Evolutionary conservation across 2,888 invertebrate species (phyloP).

Genomic region (Gortyna flavago): DNA sequence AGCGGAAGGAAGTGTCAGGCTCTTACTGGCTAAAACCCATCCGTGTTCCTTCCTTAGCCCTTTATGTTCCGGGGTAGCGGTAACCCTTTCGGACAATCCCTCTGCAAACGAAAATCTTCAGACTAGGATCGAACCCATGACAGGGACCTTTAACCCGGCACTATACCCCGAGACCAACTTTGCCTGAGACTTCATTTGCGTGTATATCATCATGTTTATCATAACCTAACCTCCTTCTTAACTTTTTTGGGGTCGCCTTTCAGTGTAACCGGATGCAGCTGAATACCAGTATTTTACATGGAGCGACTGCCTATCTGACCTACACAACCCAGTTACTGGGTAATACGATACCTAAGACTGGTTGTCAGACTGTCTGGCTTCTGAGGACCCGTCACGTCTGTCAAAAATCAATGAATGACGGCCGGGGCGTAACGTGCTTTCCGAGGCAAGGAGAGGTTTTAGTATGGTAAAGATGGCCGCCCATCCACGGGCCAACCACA

Average conservation of each 20-base stretch:
- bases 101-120: too few species aligned
- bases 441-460: background rate
- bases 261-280: background rate
- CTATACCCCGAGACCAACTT: too few species aligned
- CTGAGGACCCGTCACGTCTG: background rate
- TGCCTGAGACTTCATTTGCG: too few species aligned
- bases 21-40: too few species aligned
- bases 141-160: too few species aligned
- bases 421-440: background rate
- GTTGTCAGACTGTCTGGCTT: background rate
- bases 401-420: background rate
- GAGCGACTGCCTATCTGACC: background rate
- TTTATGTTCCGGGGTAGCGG: too few species aligned
- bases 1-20: too few species aligned
- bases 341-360: background rate
- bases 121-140: too few species aligned
- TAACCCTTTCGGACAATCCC: too few species aligned
- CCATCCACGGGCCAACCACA: background rate
- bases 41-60: too few species aligned
- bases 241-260: background rate
- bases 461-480: background rate
- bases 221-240: background rate
- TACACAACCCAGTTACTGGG: background rate
- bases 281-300: background rate
- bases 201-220: background rate